Conservation (phyloP, 2,113 vertebrate genomes). For the Albula goreensis region DNA sequence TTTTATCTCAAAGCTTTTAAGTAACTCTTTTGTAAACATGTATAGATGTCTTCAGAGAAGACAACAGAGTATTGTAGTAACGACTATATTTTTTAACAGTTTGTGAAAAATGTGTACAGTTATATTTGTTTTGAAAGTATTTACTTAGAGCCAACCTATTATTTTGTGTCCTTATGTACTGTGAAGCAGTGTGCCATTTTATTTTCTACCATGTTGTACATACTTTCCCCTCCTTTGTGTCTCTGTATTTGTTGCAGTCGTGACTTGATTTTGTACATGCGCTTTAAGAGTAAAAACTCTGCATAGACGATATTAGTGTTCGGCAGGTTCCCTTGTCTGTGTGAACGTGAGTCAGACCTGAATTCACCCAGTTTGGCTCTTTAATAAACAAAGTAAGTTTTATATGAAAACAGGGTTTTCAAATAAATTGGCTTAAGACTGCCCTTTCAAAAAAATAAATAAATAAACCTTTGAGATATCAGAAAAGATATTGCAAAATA, state of each 20-base stretch:
- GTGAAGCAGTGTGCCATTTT: conserved; percentile 74
- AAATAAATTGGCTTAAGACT: neutral
- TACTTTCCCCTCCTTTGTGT: conserved; percentile 10
- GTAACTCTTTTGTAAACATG: conserved; percentile 76
- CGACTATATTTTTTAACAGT: conserved; percentile 85
- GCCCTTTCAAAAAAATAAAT: neutral
- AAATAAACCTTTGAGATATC: neutral
- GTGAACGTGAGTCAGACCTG: neutral
- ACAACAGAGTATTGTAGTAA: conserved; percentile 80
- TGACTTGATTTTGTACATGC: neutral
- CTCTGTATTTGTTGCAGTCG: neutral
- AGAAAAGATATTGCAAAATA: neutral
- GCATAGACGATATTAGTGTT: neutral
- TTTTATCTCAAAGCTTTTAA: conserved; percentile 59
- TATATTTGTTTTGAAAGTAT: conserved; percentile 68
- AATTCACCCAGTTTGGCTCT: neutral
- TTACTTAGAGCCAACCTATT: conserved; percentile 41
- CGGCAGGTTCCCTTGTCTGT: neutral
- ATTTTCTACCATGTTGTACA: conserved; percentile 44
- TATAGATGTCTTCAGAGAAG: conserved; percentile 85
- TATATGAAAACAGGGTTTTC: neutral
- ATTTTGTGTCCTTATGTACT: conserved; percentile 72
- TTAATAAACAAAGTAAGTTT: neutral
- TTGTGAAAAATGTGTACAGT: conserved; percentile 75
- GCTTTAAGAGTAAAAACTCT: neutral